Base-by-base conservation (phyloP, 2,797 vertebrate species). In the Champsocephalus gunnari region DNA sequence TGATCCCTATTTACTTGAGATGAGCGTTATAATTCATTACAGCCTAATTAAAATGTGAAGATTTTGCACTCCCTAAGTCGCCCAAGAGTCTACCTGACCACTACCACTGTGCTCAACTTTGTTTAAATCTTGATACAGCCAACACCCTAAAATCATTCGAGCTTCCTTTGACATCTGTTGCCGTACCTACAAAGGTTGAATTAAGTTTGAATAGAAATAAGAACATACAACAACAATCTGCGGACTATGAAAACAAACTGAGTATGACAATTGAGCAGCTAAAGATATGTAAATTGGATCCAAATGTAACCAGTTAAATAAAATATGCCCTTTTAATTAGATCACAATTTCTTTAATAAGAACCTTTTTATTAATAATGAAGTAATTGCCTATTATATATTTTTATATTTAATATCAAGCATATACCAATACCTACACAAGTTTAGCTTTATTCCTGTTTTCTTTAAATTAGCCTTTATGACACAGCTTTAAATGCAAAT, bases 111-210 rank as follows among this genome's bases (percentile, higher is more conserved):
- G 10, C 19, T 73, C 21, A 67, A 41, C 17, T 41, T 73, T 76
- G 34, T 69, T 58, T 53, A 56, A 66, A 74, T 67, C 13, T 54
- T 48, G 24, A 78, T 80, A 34, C 8, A 61, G 24, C 45, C 19
- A 9, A 54, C 43, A 49, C 12, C 66, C 17, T 28, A 11, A 28
- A 73, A 48, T 80, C 62, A 48, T 56, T 17, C 0, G 17, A 78
- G 66, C 50, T 69, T 38, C 41, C 8, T 59, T 58, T 63, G 63
- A 71, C 66, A 70, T 78, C 64, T 66, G 38, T 19, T 54, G 55
- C 54, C 9, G 6, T 64, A 49, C 51, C 61, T 51, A 63, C 60
- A 64, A 54, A 58, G n/a, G 16, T 47, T 21, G 49, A 60, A 77
- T 54, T 16, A 24, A 41, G 34, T 54, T 5, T 72, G 24, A 14